Conservation (phyloP, 2,797 vertebrate genomes). For the Paguma larvata region DNA sequence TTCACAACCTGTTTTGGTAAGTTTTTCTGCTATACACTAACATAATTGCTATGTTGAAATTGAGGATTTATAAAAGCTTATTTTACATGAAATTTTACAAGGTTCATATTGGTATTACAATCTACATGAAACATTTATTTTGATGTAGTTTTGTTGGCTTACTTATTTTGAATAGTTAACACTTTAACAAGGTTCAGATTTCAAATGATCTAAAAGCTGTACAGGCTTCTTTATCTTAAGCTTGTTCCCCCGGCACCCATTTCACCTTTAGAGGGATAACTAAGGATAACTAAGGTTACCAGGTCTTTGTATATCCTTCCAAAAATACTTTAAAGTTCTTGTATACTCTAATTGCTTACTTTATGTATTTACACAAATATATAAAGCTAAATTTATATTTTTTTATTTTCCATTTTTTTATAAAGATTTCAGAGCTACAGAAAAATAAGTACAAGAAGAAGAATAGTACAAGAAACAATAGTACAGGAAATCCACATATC, state of each 20-base stretch:
- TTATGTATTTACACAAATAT: slow-evolving; percentile 16
- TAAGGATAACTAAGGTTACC: background rate
- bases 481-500: background rate
- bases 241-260: background rate
- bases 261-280: slow-evolving; percentile 25
- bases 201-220: background rate
- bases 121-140: slow-evolving; percentile 21
- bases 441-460: slow-evolving; percentile 13
- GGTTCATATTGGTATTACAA: background rate
- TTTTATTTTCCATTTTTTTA: slow-evolving; percentile 1
- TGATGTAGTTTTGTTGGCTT: slow-evolving; percentile 14
- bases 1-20: background rate
- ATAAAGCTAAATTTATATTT: slow-evolving; percentile 57
- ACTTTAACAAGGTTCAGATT: slow-evolving; percentile 33
- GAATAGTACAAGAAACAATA: slow-evolving; percentile 4
- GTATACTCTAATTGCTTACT: background rate
- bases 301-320: slow-evolving; percentile 26
- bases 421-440: slow-evolving; percentile 37
- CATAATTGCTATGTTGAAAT: slow-evolving; percentile 43
- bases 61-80: slow-evolving; percentile 41
- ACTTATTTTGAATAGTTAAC: slow-evolving; percentile 41
- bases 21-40: slow-evolving; percentile 27
- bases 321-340: slow-evolving; percentile 47
- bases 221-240: background rate
- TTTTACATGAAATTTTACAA: slow-evolving; percentile 33